Evolutionary conservation across 2,113 vertebrate genomes (phyloP), one percentile per base, ranked within the genome.

Genomic region (Cavia porcellus): DNA sequence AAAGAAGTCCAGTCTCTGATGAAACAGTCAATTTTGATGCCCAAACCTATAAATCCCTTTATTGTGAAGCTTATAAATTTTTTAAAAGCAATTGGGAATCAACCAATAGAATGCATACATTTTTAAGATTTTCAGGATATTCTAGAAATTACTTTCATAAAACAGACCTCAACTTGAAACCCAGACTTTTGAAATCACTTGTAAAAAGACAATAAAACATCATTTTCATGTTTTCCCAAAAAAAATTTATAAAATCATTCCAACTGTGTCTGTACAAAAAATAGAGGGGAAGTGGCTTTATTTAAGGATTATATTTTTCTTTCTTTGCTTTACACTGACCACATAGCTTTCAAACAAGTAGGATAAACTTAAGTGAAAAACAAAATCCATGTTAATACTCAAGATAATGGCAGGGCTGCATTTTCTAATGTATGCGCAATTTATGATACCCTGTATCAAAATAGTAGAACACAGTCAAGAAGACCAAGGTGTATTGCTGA

Each of bases 391-490:
- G 64, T 19, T 70, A 86, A 62, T 83, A 35, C 22, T 88, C 35
- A 89, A 25, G 35, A n/a, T 0, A 19, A 0, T 9, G 22, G n/a
- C 10, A n/a, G 38, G 38, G 38, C 22, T 52, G 20, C 61, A 6
- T 24, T 80, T 75, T n/a, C 42, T 82, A 22, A 15, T 32, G 4
- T n/a, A 7, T 77, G 2, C 38, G 1, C 68, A 47, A 59, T 15
- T 70, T 50, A 1, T 45, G 24, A 77, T 3, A 45, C 15, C 13
- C 4, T 92, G 1, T 86, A 79, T 55, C 32, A 81, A 86, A 77
- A 6, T 3, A 82, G 15, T 3, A 66, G 2, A n/a, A 3, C 17
- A 1, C 3, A 79, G 20, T 17, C 38, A 38, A 11, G 12, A 19
- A 10, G 17, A 38, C 1, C 6, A 17, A 25, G 6, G 45, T 72